Conservation (phyloP, 2,888 invertebrate genomes). For the Apodemia duryi region DNA sequence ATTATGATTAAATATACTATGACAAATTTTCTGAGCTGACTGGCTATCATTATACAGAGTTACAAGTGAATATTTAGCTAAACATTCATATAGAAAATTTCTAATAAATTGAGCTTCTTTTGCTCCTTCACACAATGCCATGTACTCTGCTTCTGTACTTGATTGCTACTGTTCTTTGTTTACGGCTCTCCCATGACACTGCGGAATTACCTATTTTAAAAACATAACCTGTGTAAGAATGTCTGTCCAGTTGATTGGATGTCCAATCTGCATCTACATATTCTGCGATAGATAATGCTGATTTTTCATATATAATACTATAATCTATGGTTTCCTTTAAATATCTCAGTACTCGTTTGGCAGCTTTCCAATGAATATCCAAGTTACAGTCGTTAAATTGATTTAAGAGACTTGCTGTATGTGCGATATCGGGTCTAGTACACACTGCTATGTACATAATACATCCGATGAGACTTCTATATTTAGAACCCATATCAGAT, state of each 20-base stretch:
- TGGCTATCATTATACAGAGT: neutral
- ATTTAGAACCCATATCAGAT: neutral
- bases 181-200: conserved; percentile 23
- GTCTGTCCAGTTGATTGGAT: conserved; percentile 22
- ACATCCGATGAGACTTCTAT: conserved; percentile 23
- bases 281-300: conserved; percentile 2
- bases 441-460: conserved; percentile 32
- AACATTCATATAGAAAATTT: neutral
- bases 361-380: conserved; percentile 31
- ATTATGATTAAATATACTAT: neutral
- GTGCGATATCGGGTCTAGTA: conserved; percentile 33
- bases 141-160: no score
- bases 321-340: conserved; percentile 31
- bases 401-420: conserved; percentile 28
- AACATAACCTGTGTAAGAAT: conserved; percentile 31
- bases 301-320: conserved; percentile 20
- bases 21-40: no score
- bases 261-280: conserved; percentile 33
- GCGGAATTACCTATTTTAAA: conserved; percentile 24
- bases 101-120: neutral
- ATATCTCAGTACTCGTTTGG: conserved; percentile 32
- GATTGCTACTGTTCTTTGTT: conserved; percentile 22
- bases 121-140: neutral
- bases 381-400: conserved; percentile 31
- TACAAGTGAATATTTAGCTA: neutral